Evolutionary conservation across 2,797 vertebrate species (phyloP).

Genomic region (Catostomus latipinnis): DNA sequence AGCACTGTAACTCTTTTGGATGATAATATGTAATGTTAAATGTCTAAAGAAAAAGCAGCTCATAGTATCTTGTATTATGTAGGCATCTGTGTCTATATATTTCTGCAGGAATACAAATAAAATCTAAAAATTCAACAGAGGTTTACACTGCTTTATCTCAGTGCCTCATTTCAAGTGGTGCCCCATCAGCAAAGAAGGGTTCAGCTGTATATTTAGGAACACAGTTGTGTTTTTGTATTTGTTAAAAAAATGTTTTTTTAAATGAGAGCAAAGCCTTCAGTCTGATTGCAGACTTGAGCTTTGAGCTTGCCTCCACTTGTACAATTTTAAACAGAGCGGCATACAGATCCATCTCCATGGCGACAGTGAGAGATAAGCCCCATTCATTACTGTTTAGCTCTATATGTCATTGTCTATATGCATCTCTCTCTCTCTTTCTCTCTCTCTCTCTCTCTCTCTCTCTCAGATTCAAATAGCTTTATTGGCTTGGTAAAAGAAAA

Average conservation of each 20-base stretch:
- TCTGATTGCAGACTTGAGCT: constrained; percentile 66
- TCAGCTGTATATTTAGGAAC: constrained; percentile 8
- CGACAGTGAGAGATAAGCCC: constrained; percentile 74
- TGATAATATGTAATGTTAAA: constrained; percentile 63
- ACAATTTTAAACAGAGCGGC: constrained; percentile 50
- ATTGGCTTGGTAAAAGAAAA: too few relatives aligned
- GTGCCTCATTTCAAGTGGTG: neutral
- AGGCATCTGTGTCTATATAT: constrained; percentile 77
- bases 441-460: too few relatives aligned
- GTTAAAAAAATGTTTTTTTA: too few relatives aligned
- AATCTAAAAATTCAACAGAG: constrained; percentile 22
- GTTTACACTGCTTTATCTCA: constrained; percentile 4
- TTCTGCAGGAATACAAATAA: constrained; percentile 73
- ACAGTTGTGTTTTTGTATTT: too few relatives aligned
- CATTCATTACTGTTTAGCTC: constrained; percentile 71
- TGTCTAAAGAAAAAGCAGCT: constrained; percentile 59
- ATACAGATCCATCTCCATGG: constrained; percentile 76
- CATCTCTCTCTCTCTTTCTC: constrained; percentile 37
- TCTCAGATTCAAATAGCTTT: neutral
- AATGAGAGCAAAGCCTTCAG: constrained; percentile 24
- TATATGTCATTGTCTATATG: constrained; percentile 14
- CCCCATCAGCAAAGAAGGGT: neutral
- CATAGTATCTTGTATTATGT: constrained; percentile 63
- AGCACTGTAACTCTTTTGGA: constrained; percentile 12
- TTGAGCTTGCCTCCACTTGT: constrained; percentile 53